Conservation (phyloP, 1,140 invertebrate genomes). For the Mactra quadrangularis region DNA sequence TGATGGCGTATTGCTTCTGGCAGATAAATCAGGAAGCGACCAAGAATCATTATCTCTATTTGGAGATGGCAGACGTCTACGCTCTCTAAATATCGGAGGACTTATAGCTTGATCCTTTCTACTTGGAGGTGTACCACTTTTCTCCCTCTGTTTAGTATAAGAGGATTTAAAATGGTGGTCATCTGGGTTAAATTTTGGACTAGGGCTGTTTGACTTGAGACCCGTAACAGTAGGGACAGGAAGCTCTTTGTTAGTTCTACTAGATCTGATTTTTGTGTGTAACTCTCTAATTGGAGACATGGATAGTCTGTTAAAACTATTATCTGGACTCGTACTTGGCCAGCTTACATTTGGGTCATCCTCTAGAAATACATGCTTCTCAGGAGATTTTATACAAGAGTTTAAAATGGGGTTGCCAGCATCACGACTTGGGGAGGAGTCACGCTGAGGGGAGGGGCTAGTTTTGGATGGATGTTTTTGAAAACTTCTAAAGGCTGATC, state of each 20-base stretch:
- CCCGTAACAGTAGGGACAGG: not conserved
- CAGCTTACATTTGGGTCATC: constrained; percentile 14
- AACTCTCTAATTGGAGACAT: constrained; percentile 5
- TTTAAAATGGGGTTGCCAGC: not conserved
- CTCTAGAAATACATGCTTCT: not conserved
- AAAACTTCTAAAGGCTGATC: constrained; percentile 11
- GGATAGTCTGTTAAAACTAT: not conserved
- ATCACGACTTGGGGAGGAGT: not conserved
- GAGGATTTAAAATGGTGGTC: constrained; percentile 1
- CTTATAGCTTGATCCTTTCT: not conserved
- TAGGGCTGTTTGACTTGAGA: constrained; percentile 4
- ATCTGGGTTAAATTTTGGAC: not conserved
- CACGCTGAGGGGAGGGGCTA: too few species aligned
- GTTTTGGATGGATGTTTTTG: not conserved
- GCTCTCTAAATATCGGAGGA: constrained; percentile 9
- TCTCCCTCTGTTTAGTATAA: constrained; percentile 14
- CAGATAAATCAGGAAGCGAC: constrained; percentile 34
- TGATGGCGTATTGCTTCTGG: not conserved
- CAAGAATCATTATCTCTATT: constrained; percentile 30
- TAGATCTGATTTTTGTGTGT: not conserved
- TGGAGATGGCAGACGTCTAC: not conserved
- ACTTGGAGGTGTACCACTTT: constrained; percentile 20
- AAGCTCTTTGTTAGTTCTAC: not conserved
- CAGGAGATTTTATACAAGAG: not conserved
- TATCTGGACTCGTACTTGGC: constrained; percentile 6